phyloP scores from a whole-genome alignment of 2,797 vertebrate genomes.

The Xerus rutilus region DNA sequence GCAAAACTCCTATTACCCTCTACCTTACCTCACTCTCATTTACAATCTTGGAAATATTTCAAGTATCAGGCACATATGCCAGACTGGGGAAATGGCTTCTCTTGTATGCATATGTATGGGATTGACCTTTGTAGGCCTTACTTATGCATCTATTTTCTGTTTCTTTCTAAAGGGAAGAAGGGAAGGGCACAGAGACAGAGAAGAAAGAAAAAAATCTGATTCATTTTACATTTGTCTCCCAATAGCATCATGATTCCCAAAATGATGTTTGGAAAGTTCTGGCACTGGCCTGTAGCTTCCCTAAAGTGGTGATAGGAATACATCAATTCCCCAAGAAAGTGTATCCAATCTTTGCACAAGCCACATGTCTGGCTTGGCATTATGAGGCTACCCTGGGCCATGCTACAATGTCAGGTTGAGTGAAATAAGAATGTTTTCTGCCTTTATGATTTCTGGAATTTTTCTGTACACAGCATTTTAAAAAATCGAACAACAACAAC shows the following conservation, averaged over 20 bases:
- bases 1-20: background rate
- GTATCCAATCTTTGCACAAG: background rate
- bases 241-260: background rate
- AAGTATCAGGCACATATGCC: background rate
- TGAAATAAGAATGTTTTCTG: constrained; percentile 34
- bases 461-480: constrained; percentile 16
- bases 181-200: background rate
- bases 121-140: background rate
- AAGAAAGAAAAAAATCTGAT: background rate
- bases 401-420: constrained; percentile 5
- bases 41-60: constrained; percentile 31
- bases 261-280: constrained; percentile 16
- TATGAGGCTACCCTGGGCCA: background rate
- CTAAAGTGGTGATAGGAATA: background rate
- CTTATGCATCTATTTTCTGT: background rate
- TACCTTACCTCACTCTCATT: background rate
- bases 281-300: background rate
- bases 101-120: background rate
- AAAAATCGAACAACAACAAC: background rate
- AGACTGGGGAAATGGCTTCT: background rate
- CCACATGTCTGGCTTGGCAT: background rate
- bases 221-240: background rate
- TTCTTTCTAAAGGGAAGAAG: constrained; percentile 8
- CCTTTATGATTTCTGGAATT: constrained; percentile 53
- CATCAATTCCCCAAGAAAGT: background rate